Evolutionary conservation across 2,888 invertebrate genomes (phyloP).

Genomic region (Platycheirus rosarum): DNA sequence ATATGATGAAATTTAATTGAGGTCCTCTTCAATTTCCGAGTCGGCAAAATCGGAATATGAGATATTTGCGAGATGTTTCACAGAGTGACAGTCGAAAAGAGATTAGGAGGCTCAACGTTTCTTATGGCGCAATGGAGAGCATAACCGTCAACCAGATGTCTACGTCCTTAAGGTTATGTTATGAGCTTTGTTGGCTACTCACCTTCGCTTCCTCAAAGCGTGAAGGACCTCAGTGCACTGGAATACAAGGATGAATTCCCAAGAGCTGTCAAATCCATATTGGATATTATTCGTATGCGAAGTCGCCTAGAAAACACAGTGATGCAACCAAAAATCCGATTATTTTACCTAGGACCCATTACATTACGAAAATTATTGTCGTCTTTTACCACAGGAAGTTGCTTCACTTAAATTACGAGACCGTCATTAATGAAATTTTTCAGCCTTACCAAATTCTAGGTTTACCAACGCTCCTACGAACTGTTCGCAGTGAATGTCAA

Average conservation of each 20-base stretch:
- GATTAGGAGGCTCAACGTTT: constrained; percentile 76
- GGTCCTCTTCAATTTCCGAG: constrained; percentile 79
- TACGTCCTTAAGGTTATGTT: constrained; percentile 74
- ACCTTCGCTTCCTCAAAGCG: constrained; percentile 67
- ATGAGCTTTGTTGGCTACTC: constrained; percentile 75
- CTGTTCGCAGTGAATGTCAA: too few relatives aligned
- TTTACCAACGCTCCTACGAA: too few relatives aligned
- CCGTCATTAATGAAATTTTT: too few relatives aligned
- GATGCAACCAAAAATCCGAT: too few relatives aligned
- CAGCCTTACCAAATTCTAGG: too few relatives aligned
- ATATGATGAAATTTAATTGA: constrained; percentile 77
- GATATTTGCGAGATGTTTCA: constrained; percentile 77
- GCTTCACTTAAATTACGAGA: too few relatives aligned
- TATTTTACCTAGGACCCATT: too few relatives aligned
- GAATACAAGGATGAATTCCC: constrained; percentile 56
- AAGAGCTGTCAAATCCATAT: constrained; percentile 54
- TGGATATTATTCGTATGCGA: background rate
- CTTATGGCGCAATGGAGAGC: constrained; percentile 75
- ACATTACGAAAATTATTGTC: too few relatives aligned
- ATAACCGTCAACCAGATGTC: constrained; percentile 47
- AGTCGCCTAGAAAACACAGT: too few relatives aligned
- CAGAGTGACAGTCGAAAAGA: constrained; percentile 54
- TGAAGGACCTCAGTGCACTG: constrained; percentile 70
- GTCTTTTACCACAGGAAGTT: too few relatives aligned
- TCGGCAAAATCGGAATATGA: constrained; percentile 77